Evolutionary conservation across 2,797 vertebrate species (phyloP).

Genomic region (Peromyscus aztecus): DNA sequence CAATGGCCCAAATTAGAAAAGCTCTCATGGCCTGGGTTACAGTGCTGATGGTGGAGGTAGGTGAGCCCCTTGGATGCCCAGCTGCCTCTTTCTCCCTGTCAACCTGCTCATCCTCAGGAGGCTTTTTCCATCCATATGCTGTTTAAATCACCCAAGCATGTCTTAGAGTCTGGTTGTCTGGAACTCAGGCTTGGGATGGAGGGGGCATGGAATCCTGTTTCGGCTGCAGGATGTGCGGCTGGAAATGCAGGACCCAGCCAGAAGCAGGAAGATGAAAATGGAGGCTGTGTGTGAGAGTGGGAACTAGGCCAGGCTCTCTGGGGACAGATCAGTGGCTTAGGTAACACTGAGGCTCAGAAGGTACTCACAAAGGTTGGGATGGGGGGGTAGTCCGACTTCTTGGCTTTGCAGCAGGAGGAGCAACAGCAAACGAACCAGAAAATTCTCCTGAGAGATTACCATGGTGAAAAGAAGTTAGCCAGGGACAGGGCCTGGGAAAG

Average conservation of each 20-base stretch:
- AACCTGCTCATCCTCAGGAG: neutral
- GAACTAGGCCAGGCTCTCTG: neutral
- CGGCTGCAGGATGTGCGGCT: neutral
- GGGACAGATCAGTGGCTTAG: neutral
- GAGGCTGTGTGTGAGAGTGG: neutral
- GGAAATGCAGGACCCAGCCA: conserved; percentile 23
- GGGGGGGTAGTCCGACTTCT: conserved; percentile 89
- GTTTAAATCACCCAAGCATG: neutral
- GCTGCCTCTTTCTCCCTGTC: neutral
- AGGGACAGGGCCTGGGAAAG: neutral
- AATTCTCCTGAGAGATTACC: conserved; percentile 85
- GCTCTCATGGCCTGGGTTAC: neutral
- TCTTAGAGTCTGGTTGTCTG: neutral
- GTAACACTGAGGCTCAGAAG: neutral
- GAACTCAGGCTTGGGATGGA: neutral
- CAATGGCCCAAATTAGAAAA: neutral
- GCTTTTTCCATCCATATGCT: neutral
- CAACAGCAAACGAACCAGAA: conserved; percentile 91
- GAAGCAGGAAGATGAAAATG: neutral
- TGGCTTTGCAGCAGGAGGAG: conserved; percentile 89
- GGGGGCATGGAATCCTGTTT: neutral
- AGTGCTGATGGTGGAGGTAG: neutral
- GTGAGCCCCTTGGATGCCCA: neutral
- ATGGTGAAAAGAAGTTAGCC: neutral
- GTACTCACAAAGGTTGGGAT: conserved; percentile 89